phyloP scores from a whole-genome alignment of 1,140 invertebrate genomes.

The Acromyrmex charruanus region DNA sequence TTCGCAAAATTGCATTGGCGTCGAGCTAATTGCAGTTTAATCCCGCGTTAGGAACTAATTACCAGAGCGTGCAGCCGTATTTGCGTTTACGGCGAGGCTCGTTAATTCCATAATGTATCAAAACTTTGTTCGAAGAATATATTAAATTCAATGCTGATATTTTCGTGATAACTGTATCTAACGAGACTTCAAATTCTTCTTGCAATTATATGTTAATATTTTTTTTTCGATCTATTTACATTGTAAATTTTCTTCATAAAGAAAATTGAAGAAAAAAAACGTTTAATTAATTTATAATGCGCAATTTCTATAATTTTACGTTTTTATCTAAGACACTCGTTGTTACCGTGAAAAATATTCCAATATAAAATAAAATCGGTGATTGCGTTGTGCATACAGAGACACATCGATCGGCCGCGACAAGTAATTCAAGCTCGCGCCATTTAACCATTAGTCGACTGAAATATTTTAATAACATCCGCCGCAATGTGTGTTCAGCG shows the following conservation, averaged over 20 bases:
- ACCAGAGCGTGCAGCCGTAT: constrained; percentile 59
- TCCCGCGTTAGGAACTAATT: constrained; percentile 64
- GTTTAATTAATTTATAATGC: background rate
- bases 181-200: background rate
- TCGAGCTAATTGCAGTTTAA: constrained; percentile 63
- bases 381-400: constrained; percentile 21
- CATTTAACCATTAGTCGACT: constrained; percentile 61
- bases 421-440: constrained; percentile 63
- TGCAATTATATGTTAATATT: background rate
- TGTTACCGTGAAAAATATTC: constrained; percentile 23
- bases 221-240: background rate
- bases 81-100: constrained; percentile 57
- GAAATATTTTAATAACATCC: constrained; percentile 65
- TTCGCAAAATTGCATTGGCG: constrained; percentile 59
- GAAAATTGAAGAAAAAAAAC: background rate
- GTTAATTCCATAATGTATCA: constrained; percentile 47
- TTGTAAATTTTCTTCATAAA: background rate
- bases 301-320: background rate
- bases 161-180: background rate
- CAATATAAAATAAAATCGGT: constrained; percentile 52
- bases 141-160: constrained; percentile 28
- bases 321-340: background rate
- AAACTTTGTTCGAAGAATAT: constrained; percentile 56
- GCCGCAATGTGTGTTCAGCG: constrained; percentile 55
- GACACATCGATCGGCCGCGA: constrained; percentile 46